These are phyloP conservation scores for Julus scandinavius DNA, from an alignment of 2,888 invertebrate species.

Conservation along the genomic window DNA sequence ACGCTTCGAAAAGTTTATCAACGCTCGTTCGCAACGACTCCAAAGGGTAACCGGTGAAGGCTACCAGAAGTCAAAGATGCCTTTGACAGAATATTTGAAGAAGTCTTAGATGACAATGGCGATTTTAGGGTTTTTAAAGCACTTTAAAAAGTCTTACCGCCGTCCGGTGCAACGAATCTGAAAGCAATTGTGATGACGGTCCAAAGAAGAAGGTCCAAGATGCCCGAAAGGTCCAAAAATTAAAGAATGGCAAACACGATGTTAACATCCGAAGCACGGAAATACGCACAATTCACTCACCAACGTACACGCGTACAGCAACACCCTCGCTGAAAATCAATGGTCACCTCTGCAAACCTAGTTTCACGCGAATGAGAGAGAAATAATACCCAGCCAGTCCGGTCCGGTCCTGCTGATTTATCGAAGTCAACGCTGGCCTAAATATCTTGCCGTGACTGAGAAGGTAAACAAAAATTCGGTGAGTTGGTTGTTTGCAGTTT, in stretches of 20 bases:
- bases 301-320: background rate
- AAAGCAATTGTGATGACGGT: background rate
- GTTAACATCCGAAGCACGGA: background rate
- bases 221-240: background rate
- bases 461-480: background rate
- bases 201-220: background rate
- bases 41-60: too few relatives aligned
- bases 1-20: background rate
- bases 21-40: background rate
- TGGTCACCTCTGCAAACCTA: background rate
- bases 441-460: background rate
- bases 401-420: background rate
- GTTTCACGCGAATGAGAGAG: background rate
- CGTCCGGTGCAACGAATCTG: background rate
- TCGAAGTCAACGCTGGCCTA: background rate
- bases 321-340: background rate
- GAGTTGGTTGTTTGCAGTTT: slow-evolving; percentile 3
- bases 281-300: background rate
- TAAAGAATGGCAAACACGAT: too few relatives aligned
- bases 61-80: too few relatives aligned
- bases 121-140: background rate
- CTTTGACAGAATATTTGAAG: too few relatives aligned
- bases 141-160: background rate
- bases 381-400: background rate
- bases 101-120: background rate